These are phyloP conservation scores for Heliconius aoede DNA, from an alignment of 2,888 invertebrate genomes.

Conservation along the genomic window DNA sequence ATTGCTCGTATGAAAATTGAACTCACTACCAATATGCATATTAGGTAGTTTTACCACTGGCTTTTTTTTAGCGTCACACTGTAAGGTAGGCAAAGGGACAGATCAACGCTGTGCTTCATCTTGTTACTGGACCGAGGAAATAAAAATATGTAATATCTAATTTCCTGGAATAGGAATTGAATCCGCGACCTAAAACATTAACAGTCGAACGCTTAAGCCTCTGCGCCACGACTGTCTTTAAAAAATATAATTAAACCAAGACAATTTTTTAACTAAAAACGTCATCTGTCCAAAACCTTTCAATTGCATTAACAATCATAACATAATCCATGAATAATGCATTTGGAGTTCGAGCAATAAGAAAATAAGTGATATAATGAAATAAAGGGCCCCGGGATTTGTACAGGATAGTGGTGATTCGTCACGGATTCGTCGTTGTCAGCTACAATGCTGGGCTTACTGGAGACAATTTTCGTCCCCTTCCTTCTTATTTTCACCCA, in stretches of 20 bases:
- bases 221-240: too few species aligned
- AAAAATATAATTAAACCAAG: neutral
- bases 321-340: conserved; percentile 71
- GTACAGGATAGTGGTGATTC: conserved; percentile 63
- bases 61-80: neutral
- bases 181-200: too few species aligned
- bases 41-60: neutral
- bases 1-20: neutral
- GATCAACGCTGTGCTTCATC: too few species aligned
- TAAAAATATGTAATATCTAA: too few species aligned
- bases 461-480: conserved; percentile 42
- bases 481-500: neutral
- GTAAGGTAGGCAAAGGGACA: neutral
- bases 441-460: conserved; percentile 53
- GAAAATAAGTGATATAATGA: conserved; percentile 65
- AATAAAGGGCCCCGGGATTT: conserved; percentile 60
- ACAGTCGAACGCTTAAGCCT: too few species aligned
- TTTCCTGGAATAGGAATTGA: too few species aligned
- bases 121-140: too few species aligned
- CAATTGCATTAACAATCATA: conserved; percentile 40
- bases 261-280: neutral
- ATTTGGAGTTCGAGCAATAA: conserved; percentile 49
- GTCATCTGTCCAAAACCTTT: conserved; percentile 25
- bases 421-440: conserved; percentile 71
- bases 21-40: neutral